Percentiles rank a stretch among this genome's conserved stretches.
Conservation (phyloP, 37 sponge, comb jelly and placozoan species). For the Eunapius fragilis region DNA sequence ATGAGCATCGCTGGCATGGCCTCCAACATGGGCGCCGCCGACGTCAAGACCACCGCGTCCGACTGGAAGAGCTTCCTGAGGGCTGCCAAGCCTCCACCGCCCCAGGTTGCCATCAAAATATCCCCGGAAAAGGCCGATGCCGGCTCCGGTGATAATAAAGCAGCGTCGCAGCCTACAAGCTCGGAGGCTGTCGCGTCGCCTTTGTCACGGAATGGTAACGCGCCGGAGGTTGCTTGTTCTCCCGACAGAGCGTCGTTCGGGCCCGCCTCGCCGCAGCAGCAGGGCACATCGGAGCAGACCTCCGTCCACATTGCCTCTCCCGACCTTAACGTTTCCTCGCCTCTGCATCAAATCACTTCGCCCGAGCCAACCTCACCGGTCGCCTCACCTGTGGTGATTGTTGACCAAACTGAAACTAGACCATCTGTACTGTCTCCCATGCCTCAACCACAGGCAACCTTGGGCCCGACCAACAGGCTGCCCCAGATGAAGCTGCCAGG, state of each 20-base stretch:
- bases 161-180: not conserved
- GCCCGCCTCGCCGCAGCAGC: too few relatives aligned
- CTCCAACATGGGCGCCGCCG: not conserved
- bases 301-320: not conserved
- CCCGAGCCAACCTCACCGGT: not conserved
- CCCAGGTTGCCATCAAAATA: not conserved
- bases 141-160: not conserved
- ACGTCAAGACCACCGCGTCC: not conserved
- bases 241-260: too few relatives aligned
- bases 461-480: not conserved
- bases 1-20: not conserved
- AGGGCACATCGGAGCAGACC: not conserved
- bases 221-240: not conserved
- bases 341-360: not conserved
- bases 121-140: not conserved
- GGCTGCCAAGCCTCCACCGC: not conserved
- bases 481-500: not conserved
- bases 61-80: slow-evolving; percentile 47
- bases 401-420: not conserved
- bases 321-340: not conserved
- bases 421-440: not conserved
- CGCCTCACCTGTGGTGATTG: not conserved
- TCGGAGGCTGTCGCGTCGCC: not conserved
- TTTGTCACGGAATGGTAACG: not conserved
- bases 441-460: not conserved